Percentiles rank a stretch among this genome's conserved stretches.
Conservation (phyloP, 2,888 invertebrate genomes). For the Osmoderma eremita region DNA sequence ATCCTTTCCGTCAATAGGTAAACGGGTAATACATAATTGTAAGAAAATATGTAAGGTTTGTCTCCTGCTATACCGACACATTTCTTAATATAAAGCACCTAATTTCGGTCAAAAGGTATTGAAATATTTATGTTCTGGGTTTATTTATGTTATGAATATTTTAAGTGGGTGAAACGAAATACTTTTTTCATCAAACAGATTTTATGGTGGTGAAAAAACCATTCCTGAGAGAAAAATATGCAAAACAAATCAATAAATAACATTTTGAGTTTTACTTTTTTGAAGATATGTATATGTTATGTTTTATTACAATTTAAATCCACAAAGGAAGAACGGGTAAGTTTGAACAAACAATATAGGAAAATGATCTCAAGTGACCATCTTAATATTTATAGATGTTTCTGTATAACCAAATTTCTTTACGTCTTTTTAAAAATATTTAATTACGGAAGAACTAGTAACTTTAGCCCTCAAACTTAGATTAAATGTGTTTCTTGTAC, state of each 20-base stretch:
- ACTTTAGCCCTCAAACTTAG: no score
- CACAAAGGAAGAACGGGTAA: no score
- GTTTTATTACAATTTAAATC: no score
- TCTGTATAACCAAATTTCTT: no score
- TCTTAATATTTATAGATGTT: no score
- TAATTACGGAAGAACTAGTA: no score
- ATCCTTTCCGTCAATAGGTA: slow-evolving; percentile 28
- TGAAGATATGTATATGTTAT: no score
- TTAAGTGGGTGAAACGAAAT: slow-evolving; percentile 10
- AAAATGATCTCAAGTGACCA: no score
- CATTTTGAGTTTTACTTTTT: not conserved
- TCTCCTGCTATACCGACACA: not conserved
- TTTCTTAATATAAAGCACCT: slow-evolving; percentile 31
- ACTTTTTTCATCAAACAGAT: slow-evolving; percentile 14
- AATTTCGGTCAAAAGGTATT: slow-evolving; percentile 34
- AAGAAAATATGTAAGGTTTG: slow-evolving; percentile 24
- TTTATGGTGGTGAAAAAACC: not conserved
- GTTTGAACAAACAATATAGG: no score
- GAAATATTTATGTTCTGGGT: slow-evolving; percentile 32
- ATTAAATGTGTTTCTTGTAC: no score
- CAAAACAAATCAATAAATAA: slow-evolving; percentile 17
- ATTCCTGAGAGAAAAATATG: slow-evolving; percentile 21
- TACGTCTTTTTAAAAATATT: no score
- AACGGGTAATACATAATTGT: slow-evolving; percentile 24
- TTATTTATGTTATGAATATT: slow-evolving; percentile 28